Percentiles rank a stretch among this genome's conserved stretches.
Conservation (phyloP, 2,797 vertebrate genomes). For the Sebastiscus tertius region DNA sequence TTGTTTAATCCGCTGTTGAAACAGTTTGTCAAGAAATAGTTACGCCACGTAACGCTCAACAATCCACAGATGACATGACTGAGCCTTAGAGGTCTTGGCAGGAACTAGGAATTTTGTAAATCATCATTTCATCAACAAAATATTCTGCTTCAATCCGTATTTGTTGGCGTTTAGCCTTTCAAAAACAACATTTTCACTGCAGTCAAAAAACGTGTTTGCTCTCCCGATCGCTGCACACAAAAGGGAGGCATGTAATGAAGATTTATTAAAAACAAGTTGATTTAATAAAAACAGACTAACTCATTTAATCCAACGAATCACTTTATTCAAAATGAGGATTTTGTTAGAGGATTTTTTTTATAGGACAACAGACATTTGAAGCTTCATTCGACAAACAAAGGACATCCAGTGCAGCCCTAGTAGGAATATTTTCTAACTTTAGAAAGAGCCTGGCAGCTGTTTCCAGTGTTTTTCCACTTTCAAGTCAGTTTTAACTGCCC, state of each 20-base stretch:
- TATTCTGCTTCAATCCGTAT: neutral
- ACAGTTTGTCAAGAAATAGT: neutral
- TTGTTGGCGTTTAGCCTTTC: neutral
- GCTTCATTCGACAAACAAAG: neutral
- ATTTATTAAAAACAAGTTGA: neutral
- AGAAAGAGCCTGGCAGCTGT: neutral
- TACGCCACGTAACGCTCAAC: neutral
- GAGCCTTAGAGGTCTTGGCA: neutral
- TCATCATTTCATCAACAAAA: neutral
- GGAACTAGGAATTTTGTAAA: neutral
- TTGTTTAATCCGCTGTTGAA: neutral
- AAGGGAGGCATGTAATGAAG: neutral
- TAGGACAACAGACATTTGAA: neutral
- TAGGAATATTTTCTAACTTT: neutral
- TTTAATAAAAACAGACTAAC: neutral
- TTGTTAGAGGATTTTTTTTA: neutral
- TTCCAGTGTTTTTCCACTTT: neutral
- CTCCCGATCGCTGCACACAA: neutral
- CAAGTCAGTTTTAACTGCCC: neutral
- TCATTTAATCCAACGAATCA: neutral
- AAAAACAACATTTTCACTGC: neutral
- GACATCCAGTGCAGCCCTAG: neutral
- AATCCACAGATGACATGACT: neutral
- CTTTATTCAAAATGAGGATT: neutral
- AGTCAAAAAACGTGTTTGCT: neutral